Base-by-base conservation (phyloP, 2,888 invertebrate species). In the Asteroscopus sphinx region DNA sequence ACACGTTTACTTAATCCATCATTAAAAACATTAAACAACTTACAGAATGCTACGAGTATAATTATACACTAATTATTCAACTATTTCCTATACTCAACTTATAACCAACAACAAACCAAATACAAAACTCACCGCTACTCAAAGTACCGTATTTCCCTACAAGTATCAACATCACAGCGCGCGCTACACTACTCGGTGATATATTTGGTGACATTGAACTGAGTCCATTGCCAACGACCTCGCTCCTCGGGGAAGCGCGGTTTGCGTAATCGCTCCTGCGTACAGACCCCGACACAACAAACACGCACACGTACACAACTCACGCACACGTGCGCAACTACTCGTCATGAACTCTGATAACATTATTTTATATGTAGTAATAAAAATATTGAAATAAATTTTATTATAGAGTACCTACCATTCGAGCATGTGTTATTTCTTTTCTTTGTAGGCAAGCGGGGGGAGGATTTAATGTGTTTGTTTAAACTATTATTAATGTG, bases 161-260 rank as follows among this genome's bases (percentile, higher is more conserved):
- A 83, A 91, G 87, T 88, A 88, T 85, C 89, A n/a, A 91, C 91
- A 76, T 52, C 15, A 9, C 36, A 9, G 69, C 45, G 60, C 84
- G 76, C 41, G 54, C 74, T 80, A 78, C 54, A 77, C 66, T 39
- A 76, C 82, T 80, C 86, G 87, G 92, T 92, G 93, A 94, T 93
- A 93, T 93, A 93, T 94, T 94, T 94, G 93, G 94, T 94, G 94
- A 94, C 94, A 94, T 94, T 94, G 94, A 94, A 94, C 94, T 74
- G 92, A 81, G 91, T 90, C 93, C 94, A 94, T 94, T 94, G 94
- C 93, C 94, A 94, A 93, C 92, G 94, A 94, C 94, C 93, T 93
- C 93, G 80, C 86, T 92, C 89, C 90, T 92, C 90, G 89, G 92
- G 91, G 90, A 92, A 92, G 91, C 89, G 86, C 87, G 82, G 87